phyloP scores from a whole-genome alignment of 2,113 vertebrate species.

The Myocastor coypus region DNA sequence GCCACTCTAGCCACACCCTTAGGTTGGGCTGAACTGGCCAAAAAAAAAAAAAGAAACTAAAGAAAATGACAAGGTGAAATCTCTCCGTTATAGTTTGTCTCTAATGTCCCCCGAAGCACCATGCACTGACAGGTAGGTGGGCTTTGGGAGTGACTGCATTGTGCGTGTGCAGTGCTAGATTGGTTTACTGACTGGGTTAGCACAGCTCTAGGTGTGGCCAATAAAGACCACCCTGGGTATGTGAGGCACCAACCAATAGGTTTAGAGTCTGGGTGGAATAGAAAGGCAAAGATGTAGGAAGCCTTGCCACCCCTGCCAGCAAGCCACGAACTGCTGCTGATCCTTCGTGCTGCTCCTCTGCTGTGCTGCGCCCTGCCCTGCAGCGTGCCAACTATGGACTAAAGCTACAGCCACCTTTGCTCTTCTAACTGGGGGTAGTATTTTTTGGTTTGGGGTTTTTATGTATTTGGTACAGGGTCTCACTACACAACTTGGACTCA shows the following conservation, averaged over 20 bases:
- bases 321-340: background rate
- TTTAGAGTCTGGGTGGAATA: background rate
- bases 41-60: no score
- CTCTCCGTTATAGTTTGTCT: background rate
- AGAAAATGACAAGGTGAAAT: background rate
- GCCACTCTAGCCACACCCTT: no score
- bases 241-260: background rate
- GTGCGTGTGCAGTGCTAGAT: background rate
- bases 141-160: background rate
- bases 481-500: no score
- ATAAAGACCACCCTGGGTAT: background rate
- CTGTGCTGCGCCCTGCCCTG: background rate
- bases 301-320: background rate
- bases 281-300: background rate
- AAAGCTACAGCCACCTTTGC: background rate
- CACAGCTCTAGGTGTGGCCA: background rate
- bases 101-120: background rate
- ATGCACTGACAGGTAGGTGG: background rate
- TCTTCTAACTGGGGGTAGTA: background rate
- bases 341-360: background rate
- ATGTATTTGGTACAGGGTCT: no score
- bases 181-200: background rate
- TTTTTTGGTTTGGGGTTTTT: no score
- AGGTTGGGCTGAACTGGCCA: no score
- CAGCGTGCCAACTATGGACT: background rate